Percentiles rank a stretch among this genome's conserved stretches.
Conservation (phyloP, 2,797 vertebrate genomes). For the Aselliscus stoliczkanus region DNA sequence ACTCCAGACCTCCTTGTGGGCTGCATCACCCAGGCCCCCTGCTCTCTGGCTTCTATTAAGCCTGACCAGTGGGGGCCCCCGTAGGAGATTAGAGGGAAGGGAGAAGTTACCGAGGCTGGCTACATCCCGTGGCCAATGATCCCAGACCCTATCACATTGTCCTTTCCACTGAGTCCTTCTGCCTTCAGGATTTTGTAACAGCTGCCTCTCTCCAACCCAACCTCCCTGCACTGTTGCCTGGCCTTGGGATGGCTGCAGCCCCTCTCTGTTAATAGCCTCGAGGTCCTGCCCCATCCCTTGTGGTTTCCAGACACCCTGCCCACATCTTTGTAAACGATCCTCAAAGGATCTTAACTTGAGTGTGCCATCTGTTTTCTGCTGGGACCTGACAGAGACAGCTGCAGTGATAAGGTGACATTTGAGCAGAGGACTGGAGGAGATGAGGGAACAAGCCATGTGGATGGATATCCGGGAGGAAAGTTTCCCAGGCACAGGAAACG, state of each 20-base stretch:
- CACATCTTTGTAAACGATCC: not conserved
- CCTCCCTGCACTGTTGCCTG: not conserved
- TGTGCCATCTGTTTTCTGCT: conserved; percentile 15
- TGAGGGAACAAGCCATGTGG: not conserved
- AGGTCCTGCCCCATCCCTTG: not conserved
- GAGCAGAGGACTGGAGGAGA: not conserved
- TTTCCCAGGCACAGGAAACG: not conserved
- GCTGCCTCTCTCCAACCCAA: not conserved
- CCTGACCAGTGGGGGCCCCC: not conserved
- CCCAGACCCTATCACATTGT: not conserved
- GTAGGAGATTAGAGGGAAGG: not conserved
- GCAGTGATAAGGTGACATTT: not conserved
- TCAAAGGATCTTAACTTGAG: not conserved
- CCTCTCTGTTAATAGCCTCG: not conserved
- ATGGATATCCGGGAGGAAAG: not conserved
- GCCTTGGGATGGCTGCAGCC: not conserved
- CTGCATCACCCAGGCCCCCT: not conserved
- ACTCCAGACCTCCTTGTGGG: not conserved
- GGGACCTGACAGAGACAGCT: not conserved
- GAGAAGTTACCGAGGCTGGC: not conserved
- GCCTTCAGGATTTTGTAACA: not conserved
- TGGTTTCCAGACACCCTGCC: not conserved
- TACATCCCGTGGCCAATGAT: not conserved
- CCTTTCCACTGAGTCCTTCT: not conserved
- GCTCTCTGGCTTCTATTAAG: not conserved